These are phyloP conservation scores for Australoheros scitulus DNA, from an alignment of 2,113 vertebrate species.

Conservation along the genomic window DNA sequence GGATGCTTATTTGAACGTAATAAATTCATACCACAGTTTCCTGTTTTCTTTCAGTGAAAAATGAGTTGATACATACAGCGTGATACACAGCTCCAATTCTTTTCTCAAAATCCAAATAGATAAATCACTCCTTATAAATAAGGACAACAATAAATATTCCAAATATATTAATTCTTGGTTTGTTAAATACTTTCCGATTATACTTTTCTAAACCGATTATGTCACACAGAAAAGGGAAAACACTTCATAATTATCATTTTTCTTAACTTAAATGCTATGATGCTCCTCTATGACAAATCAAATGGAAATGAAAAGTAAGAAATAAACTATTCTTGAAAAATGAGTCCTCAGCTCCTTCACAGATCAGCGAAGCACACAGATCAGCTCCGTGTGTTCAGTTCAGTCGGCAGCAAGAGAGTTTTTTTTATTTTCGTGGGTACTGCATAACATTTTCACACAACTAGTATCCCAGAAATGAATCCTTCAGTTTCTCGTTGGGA, in stretches of 20 bases:
- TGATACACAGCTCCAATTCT: neutral
- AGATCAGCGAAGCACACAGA: slow-evolving; percentile 13
- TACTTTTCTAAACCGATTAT: slow-evolving; percentile 40
- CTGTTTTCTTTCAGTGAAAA: neutral
- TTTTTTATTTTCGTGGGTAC: neutral
- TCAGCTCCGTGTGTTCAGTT: neutral
- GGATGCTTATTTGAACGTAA: neutral
- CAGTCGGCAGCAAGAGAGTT: neutral
- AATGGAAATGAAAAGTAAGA: slow-evolving; percentile 35
- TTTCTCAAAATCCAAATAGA: slow-evolving; percentile 43
- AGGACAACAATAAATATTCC: slow-evolving; percentile 76
- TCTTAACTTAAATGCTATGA: slow-evolving; percentile 33
- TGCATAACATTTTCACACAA: slow-evolving; percentile 13
- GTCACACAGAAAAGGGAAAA: slow-evolving; percentile 27
- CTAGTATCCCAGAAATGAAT: slow-evolving; percentile 1
- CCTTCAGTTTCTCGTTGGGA: slow-evolving; percentile 7
- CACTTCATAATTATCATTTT: neutral
- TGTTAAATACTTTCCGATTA: slow-evolving; percentile 57
- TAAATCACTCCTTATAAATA: slow-evolving; percentile 37
- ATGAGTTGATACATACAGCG: neutral
- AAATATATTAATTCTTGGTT: slow-evolving; percentile 76
- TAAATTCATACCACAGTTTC: slow-evolving; percentile 3
- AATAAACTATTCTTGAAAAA: slow-evolving; percentile 20
- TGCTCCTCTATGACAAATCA: slow-evolving; percentile 32
- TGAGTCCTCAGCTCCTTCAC: slow-evolving; percentile 36